A percentile compares a stretch with the other conserved stretches of the same genome.
These are phyloP conservation scores for Hermatobates lingyangjiaoensis DNA, from an alignment of 1,140 invertebrate genomes.

Conservation along the genomic window DNA sequence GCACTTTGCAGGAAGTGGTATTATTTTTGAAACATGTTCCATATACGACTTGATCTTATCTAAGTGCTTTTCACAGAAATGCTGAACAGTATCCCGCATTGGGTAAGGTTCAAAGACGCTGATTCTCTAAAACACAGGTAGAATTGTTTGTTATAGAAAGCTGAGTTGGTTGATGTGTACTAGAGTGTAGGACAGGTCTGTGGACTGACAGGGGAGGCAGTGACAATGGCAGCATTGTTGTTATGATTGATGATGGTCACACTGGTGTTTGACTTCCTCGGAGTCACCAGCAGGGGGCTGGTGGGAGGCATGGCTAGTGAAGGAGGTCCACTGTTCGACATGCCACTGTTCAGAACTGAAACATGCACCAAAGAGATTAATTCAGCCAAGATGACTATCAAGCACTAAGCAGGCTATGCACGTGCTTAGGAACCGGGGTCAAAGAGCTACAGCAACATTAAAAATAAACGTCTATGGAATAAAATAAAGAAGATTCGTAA, in stretches of 20 bases:
- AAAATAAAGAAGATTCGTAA: too few relatives aligned
- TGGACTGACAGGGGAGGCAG: constrained; percentile 20
- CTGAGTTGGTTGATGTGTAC: too few relatives aligned
- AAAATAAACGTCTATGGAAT: too few relatives aligned
- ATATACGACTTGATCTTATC: constrained; percentile 80
- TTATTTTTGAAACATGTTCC: constrained; percentile 59
- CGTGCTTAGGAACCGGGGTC: too few relatives aligned
- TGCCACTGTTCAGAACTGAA: not conserved
- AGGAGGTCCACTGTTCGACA: not conserved
- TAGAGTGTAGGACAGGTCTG: too few relatives aligned
- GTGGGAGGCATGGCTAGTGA: not conserved
- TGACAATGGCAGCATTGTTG: constrained; percentile 26
- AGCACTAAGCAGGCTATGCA: too few relatives aligned
- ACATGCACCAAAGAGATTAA: not conserved
- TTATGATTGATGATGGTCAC: constrained; percentile 42
- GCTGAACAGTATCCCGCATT: constrained; percentile 75
- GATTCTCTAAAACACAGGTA: constrained; percentile 35
- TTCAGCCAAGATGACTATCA: too few relatives aligned
- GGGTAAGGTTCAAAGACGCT: constrained; percentile 72
- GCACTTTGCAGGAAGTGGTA: constrained; percentile 78
- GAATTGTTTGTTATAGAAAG: too few relatives aligned
- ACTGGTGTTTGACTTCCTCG: constrained; percentile 40
- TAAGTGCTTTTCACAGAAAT: constrained; percentile 85
- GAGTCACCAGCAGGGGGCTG: constrained; percentile 31
- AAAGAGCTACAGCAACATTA: constrained; percentile 6